Evolutionary conservation across 2,888 invertebrate species (phyloP).

Genomic region (Zygaena filipendulae): DNA sequence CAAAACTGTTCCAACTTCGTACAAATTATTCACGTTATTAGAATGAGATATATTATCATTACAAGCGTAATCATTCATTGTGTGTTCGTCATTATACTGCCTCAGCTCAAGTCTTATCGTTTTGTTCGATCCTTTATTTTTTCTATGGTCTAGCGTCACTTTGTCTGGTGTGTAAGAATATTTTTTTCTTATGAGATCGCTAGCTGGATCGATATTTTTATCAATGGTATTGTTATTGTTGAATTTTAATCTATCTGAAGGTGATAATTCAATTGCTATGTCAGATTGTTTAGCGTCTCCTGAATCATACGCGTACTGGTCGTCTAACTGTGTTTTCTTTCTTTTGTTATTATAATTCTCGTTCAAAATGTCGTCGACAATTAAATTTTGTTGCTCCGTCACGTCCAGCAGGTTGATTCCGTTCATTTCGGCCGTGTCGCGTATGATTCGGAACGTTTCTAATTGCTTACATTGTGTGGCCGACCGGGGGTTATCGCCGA

Average conservation of each 20-base stretch:
- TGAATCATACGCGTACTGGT: constrained; percentile 20
- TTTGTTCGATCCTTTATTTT: constrained; percentile 40
- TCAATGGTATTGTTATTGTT: constrained; percentile 31
- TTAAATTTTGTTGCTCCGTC: constrained; percentile 34
- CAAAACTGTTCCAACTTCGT: constrained; percentile 19
- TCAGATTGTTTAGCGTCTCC: neutral
- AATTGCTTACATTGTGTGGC: constrained; percentile 58
- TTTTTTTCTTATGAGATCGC: no score
- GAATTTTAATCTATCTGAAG: constrained; percentile 18
- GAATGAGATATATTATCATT: constrained; percentile 1
- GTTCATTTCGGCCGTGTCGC: constrained; percentile 55
- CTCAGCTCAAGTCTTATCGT: constrained; percentile 42
- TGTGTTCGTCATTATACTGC: constrained; percentile 23
- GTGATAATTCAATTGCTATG: constrained; percentile 12
- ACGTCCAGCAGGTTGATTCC: constrained; percentile 40
- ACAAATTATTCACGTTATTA: constrained; percentile 12
- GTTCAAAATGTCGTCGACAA: constrained; percentile 45
- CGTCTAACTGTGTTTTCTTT: constrained; percentile 30
- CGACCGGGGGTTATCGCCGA: constrained; percentile 40
- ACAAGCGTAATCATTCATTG: constrained; percentile 7
- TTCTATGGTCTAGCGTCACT: no score
- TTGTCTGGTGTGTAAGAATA: no score
- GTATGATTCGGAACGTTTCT: constrained; percentile 28
- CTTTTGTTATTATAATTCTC: constrained; percentile 35
- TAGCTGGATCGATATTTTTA: constrained; percentile 23